phyloP scores from a whole-genome alignment of 2,888 invertebrate species.

The Amiota communis region DNA sequence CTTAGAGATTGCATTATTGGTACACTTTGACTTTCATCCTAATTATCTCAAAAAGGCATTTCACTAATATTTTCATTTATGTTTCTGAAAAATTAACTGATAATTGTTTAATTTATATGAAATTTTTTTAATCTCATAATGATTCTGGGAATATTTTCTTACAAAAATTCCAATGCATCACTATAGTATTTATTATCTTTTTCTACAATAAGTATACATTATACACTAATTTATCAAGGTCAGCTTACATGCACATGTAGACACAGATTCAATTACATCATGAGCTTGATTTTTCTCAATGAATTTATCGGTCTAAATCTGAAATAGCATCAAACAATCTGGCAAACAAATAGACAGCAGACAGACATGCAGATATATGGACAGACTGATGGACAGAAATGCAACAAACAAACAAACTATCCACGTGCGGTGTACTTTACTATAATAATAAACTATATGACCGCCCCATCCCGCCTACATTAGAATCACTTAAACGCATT shows the following conservation, averaged over 20 bases:
- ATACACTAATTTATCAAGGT: slow-evolving; percentile 1
- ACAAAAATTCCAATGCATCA: too few relatives aligned
- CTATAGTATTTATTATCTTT: too few relatives aligned
- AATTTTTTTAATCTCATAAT: too few relatives aligned
- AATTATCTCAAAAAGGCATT: too few relatives aligned
- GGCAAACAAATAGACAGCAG: background rate
- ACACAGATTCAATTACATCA: slow-evolving; percentile 25
- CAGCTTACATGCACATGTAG: background rate
- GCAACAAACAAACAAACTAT: slow-evolving; percentile 44
- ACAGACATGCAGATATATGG: background rate
- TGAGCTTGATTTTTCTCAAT: slow-evolving; percentile 20
- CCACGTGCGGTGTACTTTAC: slow-evolving; percentile 57
- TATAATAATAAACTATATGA: slow-evolving; percentile 8
- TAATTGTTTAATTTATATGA: too few relatives aligned
- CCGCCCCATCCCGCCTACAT: slow-evolving; percentile 62
- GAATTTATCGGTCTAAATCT: slow-evolving; percentile 31
- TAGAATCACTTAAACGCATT: slow-evolving; percentile 65
- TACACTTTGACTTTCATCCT: too few relatives aligned
- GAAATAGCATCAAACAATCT: slow-evolving; percentile 4
- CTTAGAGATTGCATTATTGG: too few relatives aligned
- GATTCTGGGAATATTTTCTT: too few relatives aligned
- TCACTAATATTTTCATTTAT: too few relatives aligned
- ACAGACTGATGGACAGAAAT: too few relatives aligned
- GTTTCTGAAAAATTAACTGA: too few relatives aligned
- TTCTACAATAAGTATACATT: too few relatives aligned